These are phyloP conservation scores for Scaptomyza reducta DNA, from an alignment of 2,888 invertebrate species.

Conservation along the genomic window DNA sequence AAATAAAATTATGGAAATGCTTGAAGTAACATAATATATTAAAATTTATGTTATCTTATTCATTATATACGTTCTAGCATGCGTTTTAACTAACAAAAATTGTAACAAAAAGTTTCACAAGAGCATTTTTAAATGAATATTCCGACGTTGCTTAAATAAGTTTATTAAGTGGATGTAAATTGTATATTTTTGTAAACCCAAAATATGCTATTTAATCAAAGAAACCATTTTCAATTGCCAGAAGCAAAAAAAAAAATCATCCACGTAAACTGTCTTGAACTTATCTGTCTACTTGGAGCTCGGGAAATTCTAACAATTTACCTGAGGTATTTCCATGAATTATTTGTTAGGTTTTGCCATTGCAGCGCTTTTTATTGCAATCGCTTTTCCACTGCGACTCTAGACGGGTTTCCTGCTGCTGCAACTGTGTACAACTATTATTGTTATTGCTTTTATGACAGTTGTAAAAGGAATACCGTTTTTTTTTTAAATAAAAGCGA, in stretches of 20 bases:
- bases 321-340: conserved; percentile 35
- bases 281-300: background rate
- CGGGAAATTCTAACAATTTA: conserved; percentile 45
- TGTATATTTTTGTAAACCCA: background rate
- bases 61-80: too few species aligned
- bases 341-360: conserved; percentile 43
- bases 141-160: too few species aligned
- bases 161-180: background rate
- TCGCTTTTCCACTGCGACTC: conserved; percentile 16
- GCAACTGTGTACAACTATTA: conserved; percentile 11
- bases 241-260: background rate
- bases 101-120: too few species aligned
- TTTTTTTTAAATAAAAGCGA: background rate
- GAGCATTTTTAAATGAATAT: background rate
- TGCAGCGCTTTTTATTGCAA: conserved; percentile 21
- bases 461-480: conserved; percentile 1
- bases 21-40: too few species aligned
- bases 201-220: background rate
- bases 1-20: background rate
- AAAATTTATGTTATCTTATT: background rate
- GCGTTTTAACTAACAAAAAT: too few species aligned
- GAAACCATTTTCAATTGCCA: background rate
- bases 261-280: conserved; percentile 11
- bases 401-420: conserved; percentile 10
- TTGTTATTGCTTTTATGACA: background rate